Conservation (phyloP, 23 tunicate species). For the Clavelina lepadiformis region DNA sequence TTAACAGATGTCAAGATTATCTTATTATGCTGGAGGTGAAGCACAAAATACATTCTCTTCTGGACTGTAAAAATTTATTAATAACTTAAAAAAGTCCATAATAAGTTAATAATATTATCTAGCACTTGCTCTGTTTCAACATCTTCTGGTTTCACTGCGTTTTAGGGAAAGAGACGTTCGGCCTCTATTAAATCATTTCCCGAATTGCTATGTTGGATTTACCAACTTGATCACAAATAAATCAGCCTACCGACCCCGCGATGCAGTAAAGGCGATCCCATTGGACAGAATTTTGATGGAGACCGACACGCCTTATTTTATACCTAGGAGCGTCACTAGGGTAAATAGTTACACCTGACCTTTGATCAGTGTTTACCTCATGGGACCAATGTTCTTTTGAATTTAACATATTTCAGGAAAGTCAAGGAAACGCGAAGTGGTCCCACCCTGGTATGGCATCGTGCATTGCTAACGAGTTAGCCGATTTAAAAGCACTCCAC, state of each 20-base stretch:
- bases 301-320: constrained; percentile 66
- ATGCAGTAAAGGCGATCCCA: constrained; percentile 50
- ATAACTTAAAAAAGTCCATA: too few species aligned
- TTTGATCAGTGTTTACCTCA: too few species aligned
- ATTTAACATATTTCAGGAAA: constrained; percentile 10
- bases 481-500: constrained; percentile 21
- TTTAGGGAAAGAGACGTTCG: constrained; percentile 40
- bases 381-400: background rate
- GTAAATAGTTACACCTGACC: constrained; percentile 13
- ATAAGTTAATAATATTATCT: too few species aligned
- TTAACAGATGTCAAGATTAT: background rate
- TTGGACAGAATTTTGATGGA: constrained; percentile 55
- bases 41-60: background rate
- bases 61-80: background rate
- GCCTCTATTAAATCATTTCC: constrained; percentile 35
- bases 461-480: constrained; percentile 43
- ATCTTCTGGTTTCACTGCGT: background rate
- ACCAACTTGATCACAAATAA: constrained; percentile 60
- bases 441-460: constrained; percentile 69
- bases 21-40: background rate
- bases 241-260: constrained; percentile 52
- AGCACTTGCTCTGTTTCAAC: too few species aligned
- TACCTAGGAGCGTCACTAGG: constrained; percentile 42
- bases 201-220: constrained; percentile 66
- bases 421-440: constrained; percentile 17